Conservation (phyloP, 2,888 invertebrate genomes). For the Yponomeuta malinellus region DNA sequence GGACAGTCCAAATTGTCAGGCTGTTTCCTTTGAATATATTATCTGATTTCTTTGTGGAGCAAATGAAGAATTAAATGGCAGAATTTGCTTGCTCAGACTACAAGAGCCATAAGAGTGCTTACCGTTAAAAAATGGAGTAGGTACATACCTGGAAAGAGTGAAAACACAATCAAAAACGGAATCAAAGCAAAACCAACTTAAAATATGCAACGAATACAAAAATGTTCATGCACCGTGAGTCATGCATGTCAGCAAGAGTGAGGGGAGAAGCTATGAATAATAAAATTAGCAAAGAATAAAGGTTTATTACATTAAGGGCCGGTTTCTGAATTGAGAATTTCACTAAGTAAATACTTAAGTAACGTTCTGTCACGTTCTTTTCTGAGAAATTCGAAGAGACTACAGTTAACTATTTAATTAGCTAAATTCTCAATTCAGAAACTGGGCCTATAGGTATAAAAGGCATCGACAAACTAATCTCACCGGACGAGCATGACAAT, state of each 20-base stretch:
- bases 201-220: neutral
- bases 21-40: too few relatives aligned
- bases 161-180: neutral
- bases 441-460: neutral
- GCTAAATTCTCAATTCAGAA: too few relatives aligned
- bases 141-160: constrained; percentile 23
- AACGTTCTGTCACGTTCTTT: too few relatives aligned
- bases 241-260: neutral
- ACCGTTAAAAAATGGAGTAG: constrained; percentile 3
- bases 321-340: too few relatives aligned
- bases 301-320: neutral
- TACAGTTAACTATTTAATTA: too few relatives aligned
- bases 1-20: too few relatives aligned
- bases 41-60: too few relatives aligned
- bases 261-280: constrained; percentile 2
- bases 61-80: neutral
- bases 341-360: too few relatives aligned
- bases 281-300: neutral
- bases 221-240: neutral
- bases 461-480: too few relatives aligned
- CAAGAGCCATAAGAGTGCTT: neutral
- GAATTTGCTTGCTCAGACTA: neutral
- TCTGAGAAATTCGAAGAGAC: too few relatives aligned
- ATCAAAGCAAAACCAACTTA: neutral
- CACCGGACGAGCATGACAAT: too few relatives aligned